Conservation (phyloP, 2,113 vertebrate species). For the Chroicocephalus ridibundus region DNA sequence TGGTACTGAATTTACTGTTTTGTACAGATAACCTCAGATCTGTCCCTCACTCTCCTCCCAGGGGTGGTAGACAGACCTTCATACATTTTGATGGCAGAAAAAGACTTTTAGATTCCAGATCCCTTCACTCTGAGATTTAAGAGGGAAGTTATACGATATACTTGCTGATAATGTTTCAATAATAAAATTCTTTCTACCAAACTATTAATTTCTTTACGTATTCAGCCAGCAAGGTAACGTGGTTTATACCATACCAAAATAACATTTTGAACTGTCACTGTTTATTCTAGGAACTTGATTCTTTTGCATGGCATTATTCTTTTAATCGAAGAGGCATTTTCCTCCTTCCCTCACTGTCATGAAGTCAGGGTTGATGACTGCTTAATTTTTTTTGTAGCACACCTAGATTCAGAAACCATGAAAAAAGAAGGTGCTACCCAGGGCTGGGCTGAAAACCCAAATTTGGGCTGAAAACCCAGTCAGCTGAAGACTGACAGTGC, state of each 20-base stretch:
- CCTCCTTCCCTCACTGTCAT: not conserved
- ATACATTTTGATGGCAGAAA: not conserved
- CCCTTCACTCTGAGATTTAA: not conserved
- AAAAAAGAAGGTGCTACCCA: not conserved
- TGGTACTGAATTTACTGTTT: not conserved
- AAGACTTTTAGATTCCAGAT: not conserved
- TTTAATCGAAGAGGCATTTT: not conserved
- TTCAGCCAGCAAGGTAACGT: not conserved
- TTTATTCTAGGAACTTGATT: not conserved
- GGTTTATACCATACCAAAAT: not conserved
- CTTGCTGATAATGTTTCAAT: not conserved
- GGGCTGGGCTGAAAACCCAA: not conserved
- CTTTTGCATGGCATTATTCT: not conserved
- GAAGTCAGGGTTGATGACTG: no score
- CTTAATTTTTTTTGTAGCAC: not conserved
- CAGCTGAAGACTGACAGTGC: rapidly evolving
- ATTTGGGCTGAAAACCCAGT: not conserved
- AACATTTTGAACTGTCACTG: not conserved
- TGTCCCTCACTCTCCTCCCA: not conserved
- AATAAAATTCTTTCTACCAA: not conserved
- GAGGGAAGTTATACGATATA: not conserved
- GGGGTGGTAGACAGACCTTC: not conserved
- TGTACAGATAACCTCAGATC: not conserved
- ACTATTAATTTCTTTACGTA: not conserved
- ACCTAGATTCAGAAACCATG: not conserved